Base-by-base conservation (phyloP, 2,888 invertebrate genomes). In the Apotomis betuletana region DNA sequence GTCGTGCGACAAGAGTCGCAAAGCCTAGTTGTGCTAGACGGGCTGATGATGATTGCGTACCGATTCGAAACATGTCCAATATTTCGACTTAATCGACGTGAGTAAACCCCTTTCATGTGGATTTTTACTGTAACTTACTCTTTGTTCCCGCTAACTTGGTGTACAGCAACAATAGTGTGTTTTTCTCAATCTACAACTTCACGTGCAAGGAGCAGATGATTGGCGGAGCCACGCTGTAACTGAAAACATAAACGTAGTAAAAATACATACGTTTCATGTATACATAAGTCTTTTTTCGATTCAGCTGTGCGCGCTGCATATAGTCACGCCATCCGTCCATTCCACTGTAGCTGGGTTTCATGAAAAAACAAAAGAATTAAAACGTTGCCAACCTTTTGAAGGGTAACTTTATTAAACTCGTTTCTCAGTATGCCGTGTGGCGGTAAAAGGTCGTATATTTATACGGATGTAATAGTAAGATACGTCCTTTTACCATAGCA, bases 321-420 rank as follows among this genome's bases (percentile, higher is more conserved):
- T 38, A 27, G 65, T 55, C 65, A 65, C 65, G 65, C 65, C 55
- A 65, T 65, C 65, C 65, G 65, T 65, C 65, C 65, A 65, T 65
- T 65, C 3, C 44, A 57, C 36, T 44, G 44, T 52, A 27, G 12
- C 46, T 44, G n/a, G 36, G 49, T 59, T 49, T 49, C 27, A 10
- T 15, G 57, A 67, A 51, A 41, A 49, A 59, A 67, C 49, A 58
- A 67, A 67, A 67, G 9, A 36, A 58, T 58, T 67, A 51, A 49
- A 57, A 59, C 38, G 67, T n/a, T 49, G 15, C 38, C 41, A 67
- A 41, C 51, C 59, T 59, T 27, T 59, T 67, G 67, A 67, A 67
- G 38, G n/a, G 51, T 51, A 49, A 59, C 49, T 51, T 67, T 67
- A 67, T 41, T 67, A 57, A 65, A 65, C 65, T 46, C 9, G n/a